phyloP scores from a whole-genome alignment of 2,888 invertebrate genomes.

The Andrena dorsata region DNA sequence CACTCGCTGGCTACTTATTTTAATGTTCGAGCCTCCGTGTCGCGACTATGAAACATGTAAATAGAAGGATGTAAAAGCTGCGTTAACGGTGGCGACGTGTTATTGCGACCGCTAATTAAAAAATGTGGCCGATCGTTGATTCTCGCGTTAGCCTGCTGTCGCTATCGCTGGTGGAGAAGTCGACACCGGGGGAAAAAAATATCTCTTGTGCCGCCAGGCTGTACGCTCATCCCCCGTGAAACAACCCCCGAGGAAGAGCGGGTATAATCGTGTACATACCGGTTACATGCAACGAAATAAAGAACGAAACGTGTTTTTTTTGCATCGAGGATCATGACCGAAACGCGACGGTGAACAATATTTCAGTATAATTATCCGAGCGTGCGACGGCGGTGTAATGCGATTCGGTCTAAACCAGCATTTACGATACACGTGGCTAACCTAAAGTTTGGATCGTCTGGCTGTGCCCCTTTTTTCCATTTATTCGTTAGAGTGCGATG shows the following conservation, averaged over 20 bases:
- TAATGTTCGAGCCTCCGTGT: conserved; percentile 17
- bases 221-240: conserved; percentile 10
- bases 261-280: conserved; percentile 61
- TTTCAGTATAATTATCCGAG: conserved; percentile 74
- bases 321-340: conserved; percentile 38
- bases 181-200: conserved; percentile 15
- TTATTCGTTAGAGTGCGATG: neutral
- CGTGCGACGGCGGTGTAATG: conserved; percentile 58
- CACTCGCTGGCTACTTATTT: conserved; percentile 25
- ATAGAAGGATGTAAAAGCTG: conserved; percentile 26
- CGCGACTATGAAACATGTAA: conserved; percentile 26
- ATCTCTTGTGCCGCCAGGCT: neutral
- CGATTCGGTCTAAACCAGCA: conserved; percentile 58
- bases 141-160: conserved; percentile 27
- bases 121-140: conserved; percentile 66
- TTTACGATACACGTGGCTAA: conserved; percentile 33
- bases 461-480: conserved; percentile 14
- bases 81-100: conserved; percentile 33
- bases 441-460: conserved; percentile 11
- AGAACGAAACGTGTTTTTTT: conserved; percentile 56
- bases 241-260: conserved; percentile 7
- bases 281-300: conserved; percentile 66
- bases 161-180: conserved; percentile 15
- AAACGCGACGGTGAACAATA: conserved; percentile 58
- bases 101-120: conserved; percentile 60